These are phyloP conservation scores for Bimastos eiseni DNA, from an alignment of 2,888 invertebrate genomes.

Conservation along the genomic window DNA sequence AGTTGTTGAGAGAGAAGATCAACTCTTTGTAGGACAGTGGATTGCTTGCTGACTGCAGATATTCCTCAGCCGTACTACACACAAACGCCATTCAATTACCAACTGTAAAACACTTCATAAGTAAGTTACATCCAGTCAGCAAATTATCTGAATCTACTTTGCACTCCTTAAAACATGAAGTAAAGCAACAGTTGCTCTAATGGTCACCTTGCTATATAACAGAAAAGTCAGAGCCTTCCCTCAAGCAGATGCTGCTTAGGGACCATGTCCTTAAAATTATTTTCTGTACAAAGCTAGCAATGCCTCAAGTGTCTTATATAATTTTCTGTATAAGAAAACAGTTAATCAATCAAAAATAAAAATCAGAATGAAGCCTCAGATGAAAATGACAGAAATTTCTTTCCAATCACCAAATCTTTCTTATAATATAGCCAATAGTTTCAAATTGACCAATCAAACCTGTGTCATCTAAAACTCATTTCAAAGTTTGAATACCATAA, in stretches of 20 bases:
- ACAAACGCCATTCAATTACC: background rate
- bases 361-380: background rate
- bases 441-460: no score
- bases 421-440: no score
- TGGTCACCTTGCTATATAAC: background rate
- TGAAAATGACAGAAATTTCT: background rate
- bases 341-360: background rate
- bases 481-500: background rate
- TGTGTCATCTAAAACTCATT: no score
- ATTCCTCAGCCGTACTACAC: conserved; percentile 64
- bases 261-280: background rate
- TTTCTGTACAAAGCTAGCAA: background rate
- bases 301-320: no score
- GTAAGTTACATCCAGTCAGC: background rate
- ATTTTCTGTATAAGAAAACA: background rate
- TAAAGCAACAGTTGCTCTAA: background rate
- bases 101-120: background rate
- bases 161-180: no score
- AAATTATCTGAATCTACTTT: background rate
- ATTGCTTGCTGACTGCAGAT: conserved; percentile 67
- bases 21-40: conserved; percentile 66
- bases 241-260: background rate
- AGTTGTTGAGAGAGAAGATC: conserved; percentile 64
- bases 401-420: no score
- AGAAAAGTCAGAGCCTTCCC: background rate